Percentiles rank a stretch among this genome's conserved stretches.
Evolutionary conservation across 2,113 vertebrate species (phyloP).

Genomic region (Procavia capensis): DNA sequence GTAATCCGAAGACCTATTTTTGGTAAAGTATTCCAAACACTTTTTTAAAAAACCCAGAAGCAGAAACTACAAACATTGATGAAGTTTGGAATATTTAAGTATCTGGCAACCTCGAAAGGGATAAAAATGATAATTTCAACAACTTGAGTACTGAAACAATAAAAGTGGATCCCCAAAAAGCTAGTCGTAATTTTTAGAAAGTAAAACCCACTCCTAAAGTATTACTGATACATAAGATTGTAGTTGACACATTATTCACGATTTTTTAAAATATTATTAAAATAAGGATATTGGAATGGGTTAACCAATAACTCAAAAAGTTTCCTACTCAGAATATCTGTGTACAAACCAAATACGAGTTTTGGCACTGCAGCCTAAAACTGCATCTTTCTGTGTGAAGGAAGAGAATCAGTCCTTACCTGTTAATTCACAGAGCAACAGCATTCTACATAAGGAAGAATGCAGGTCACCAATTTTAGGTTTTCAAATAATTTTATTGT

Average conservation of each 20-base stretch:
- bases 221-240: background rate
- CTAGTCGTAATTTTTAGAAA: slow-evolving; percentile 31
- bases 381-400: slow-evolving; percentile 24
- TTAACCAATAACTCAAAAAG: slow-evolving; percentile 23
- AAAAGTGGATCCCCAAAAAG: slow-evolving; percentile 13
- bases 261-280: background rate
- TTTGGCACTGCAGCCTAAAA: slow-evolving; percentile 16
- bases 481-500: slow-evolving; percentile 48
- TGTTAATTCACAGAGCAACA: background rate
- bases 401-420: slow-evolving; percentile 6
- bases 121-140: background rate
- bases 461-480: background rate
- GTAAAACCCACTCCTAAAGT: slow-evolving; percentile 3
- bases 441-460: background rate
- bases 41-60: background rate
- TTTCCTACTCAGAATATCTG: background rate
- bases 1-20: background rate
- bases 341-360: background rate
- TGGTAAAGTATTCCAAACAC: slow-evolving; percentile 32
- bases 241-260: slow-evolving; percentile 32
- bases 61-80: slow-evolving; percentile 18
- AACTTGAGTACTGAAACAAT: background rate
- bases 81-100: slow-evolving; percentile 53
- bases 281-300: slow-evolving; percentile 15
- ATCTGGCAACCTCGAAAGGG: slow-evolving; percentile 9